Base-by-base conservation (phyloP, 1,140 invertebrate species). In the Cotesia glomerata region DNA sequence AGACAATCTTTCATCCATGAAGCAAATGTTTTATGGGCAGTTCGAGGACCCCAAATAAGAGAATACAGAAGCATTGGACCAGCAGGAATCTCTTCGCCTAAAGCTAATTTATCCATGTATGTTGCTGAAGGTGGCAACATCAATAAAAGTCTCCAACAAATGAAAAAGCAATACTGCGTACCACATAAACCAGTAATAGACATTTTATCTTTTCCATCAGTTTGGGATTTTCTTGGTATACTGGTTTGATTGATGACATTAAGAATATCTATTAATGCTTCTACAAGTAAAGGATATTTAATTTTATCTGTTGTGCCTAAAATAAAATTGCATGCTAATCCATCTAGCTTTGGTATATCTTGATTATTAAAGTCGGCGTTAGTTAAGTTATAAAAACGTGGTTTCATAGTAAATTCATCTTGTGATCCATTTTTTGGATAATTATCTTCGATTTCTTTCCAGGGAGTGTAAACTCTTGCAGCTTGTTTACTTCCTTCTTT, bases 261-360 rank as follows among this genome's bases (percentile, higher is more conserved):
- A 1, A 94, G 85, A 51, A 97, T 92, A 77, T 93, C 92, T 49
- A 97, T 91, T 11, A 98, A 85, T 0, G 95, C 93, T 79, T 97
- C 93, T 69, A 98, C 92, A 9, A 99, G 84, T 36, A 94, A 83
- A 0, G 93, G 92, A 88, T 98, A 98, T 78, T 96, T 94, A 49
- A 98, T 87, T 85, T 94, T 95, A 81, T 98, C 96, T 0, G 95
- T 91, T 2, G 94, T 95, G 39, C 95, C 95, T 26, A 98, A 86
- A 49, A 98, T 93, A 80, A 98, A 98, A 87, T 96, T 98, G 82
- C 95, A 95, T 2, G 97, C 96, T 82, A 98, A 86, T 26, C 97
- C 97, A 88, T 98, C 97, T 49, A 98, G 87, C 85, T 97, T 97
- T 3, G 94, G 95, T 26, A 91, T 90, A 78, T 95, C 93, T 77